A percentile compares a stretch with the other conserved stretches of the same genome.
phyloP scores from a whole-genome alignment of 2,113 vertebrate genomes.

The Theristicus caerulescens region DNA sequence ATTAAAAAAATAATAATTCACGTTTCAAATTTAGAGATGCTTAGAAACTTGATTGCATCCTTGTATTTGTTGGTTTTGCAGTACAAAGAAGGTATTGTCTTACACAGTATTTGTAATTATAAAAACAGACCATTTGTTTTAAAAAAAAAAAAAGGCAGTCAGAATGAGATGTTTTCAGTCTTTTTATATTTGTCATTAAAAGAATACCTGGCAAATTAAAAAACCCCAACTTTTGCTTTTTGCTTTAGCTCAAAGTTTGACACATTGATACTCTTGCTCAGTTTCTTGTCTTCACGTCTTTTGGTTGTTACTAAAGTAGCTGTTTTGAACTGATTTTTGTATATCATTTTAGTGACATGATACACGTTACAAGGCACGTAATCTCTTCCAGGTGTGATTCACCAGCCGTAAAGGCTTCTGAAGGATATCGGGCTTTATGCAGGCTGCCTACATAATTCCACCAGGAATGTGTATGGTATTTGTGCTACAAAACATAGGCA shows the following conservation, averaged over 20 bases:
- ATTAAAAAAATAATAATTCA: constrained; percentile 11
- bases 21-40: constrained; percentile 61
- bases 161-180: constrained; percentile 74
- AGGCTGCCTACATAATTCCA: neutral
- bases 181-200: constrained; percentile 83
- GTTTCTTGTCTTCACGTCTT: constrained; percentile 1
- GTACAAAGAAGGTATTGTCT: constrained; percentile 69
- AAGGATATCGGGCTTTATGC: neutral
- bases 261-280: constrained; percentile 22
- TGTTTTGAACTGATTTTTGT: neutral
- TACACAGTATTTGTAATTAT: constrained; percentile 72
- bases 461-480: neutral
- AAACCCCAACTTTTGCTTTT: constrained; percentile 56
- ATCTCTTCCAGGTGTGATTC: neutral
- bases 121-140: constrained; percentile 73
- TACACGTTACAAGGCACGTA: neutral
- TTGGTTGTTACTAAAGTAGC: neutral
- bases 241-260: constrained; percentile 63
- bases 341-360: neutral
- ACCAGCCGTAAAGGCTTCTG: neutral
- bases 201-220: constrained; percentile 77
- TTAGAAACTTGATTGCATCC: constrained; percentile 67
- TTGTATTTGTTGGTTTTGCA: constrained; percentile 76
- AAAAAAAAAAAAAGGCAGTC: constrained; percentile 51
- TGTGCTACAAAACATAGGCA: neutral